These are phyloP conservation scores for Eolophus roseicapilla DNA, from an alignment of 2,113 vertebrate species.

Conservation along the genomic window DNA sequence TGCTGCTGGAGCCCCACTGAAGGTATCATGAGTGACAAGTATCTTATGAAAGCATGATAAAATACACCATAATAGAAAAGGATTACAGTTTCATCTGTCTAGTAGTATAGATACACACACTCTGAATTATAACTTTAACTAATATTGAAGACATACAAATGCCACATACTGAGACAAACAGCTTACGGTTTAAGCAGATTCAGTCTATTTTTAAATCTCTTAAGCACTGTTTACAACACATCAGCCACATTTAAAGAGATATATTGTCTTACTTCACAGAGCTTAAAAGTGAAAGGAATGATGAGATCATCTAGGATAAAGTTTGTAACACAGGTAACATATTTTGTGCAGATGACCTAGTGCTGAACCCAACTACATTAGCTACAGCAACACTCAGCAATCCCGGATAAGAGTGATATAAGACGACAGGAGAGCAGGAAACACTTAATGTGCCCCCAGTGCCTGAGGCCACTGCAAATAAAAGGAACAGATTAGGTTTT, in stretches of 20 bases:
- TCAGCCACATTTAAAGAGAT: not conserved
- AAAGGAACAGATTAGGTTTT: not conserved
- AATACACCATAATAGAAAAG: not conserved
- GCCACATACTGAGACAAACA: not conserved
- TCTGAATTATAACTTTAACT: not conserved
- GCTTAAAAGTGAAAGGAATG: not conserved
- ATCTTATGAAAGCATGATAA: not conserved
- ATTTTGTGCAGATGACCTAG: not conserved
- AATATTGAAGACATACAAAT: not conserved
- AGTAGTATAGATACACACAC: not conserved
- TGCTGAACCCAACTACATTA: not conserved
- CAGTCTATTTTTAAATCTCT: not conserved
- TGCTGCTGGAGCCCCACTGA: not conserved
- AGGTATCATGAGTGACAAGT: fast-evolving
- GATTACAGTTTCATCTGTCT: not conserved
- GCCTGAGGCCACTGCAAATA: not conserved
- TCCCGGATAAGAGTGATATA: not conserved
- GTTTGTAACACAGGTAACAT: not conserved
- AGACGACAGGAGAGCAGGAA: not conserved
- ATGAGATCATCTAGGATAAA: not conserved
- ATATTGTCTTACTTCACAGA: not conserved
- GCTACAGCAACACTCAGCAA: not conserved
- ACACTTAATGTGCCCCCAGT: not conserved
- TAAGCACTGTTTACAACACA: not conserved
- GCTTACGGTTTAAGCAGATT: not conserved